phyloP scores from a whole-genome alignment of 1,140 invertebrate species.

The Dolichoris vasculosae region DNA sequence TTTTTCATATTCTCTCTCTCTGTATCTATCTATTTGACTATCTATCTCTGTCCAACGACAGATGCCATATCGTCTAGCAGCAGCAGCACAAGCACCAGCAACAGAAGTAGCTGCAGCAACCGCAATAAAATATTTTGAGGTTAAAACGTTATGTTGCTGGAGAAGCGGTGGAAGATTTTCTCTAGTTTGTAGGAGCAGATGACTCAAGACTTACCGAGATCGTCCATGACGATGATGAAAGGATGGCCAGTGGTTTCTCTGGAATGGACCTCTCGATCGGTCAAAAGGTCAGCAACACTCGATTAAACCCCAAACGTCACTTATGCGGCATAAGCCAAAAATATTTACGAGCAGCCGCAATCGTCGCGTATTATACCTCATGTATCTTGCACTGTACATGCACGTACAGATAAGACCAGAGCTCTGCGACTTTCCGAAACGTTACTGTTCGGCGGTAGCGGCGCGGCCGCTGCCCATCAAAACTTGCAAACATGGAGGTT shows the following conservation, averaged over 20 bases:
- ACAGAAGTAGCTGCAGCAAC: background rate
- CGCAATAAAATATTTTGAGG: constrained; percentile 24
- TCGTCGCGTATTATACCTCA: background rate
- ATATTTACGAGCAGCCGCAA: no score
- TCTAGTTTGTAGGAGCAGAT: background rate
- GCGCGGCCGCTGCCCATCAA: constrained; percentile 23
- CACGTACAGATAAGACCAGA: background rate
- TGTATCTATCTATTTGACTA: no score
- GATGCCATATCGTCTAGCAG: background rate
- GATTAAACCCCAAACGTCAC: background rate
- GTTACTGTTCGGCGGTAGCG: constrained; percentile 31
- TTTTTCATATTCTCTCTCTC: no score
- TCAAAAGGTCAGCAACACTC: no score
- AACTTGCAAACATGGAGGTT: constrained; percentile 30
- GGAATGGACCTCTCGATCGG: background rate
- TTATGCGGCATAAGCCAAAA: background rate
- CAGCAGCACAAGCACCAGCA: background rate
- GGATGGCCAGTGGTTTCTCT: background rate
- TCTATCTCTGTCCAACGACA: background rate
- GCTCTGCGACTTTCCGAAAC: background rate
- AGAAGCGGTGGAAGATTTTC: background rate
- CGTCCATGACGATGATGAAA: constrained; percentile 46
- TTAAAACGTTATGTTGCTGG: constrained; percentile 11
- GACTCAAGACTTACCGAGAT: constrained; percentile 41
- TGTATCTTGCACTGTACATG: background rate